phyloP scores from a whole-genome alignment of 30 jellyfish, hydroid and myxozoan species.

The Phacellophora camtschatica region DNA sequence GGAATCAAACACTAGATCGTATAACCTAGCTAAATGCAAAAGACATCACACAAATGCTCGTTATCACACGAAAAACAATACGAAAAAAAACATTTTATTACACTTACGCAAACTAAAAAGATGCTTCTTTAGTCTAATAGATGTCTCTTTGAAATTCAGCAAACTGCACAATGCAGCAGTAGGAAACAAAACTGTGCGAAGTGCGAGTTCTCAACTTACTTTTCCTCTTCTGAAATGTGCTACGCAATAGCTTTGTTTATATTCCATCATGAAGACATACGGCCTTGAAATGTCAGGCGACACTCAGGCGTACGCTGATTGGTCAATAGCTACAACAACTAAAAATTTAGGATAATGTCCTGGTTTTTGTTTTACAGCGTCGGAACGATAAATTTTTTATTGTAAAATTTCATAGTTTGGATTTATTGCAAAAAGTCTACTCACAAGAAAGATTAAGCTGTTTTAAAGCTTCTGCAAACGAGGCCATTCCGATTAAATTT shows the following conservation, averaged over 20 bases:
- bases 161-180: neutral
- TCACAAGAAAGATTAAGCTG: too few species aligned
- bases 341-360: neutral
- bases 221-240: conserved; percentile 61
- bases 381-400: too few species aligned
- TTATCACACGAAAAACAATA: too few species aligned
- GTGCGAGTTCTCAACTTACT: conserved; percentile 15
- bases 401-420: too few species aligned
- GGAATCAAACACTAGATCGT: too few species aligned
- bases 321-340: conserved; percentile 3
- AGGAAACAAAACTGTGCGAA: conserved; percentile 35
- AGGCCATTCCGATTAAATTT: too few species aligned
- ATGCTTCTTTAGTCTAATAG: neutral
- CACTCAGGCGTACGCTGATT: conserved; percentile 27
- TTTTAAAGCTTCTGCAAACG: too few species aligned
- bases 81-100: too few species aligned
- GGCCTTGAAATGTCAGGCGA: conserved; percentile 64
- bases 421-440: too few species aligned
- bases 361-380: neutral
- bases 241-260: conserved; percentile 74
- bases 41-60: too few species aligned
- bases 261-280: conserved; percentile 41
- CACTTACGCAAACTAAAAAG: neutral
- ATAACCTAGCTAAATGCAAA: too few species aligned
- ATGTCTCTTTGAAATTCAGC: neutral